Evolutionary conservation across 2,888 invertebrate species (phyloP), one percentile per base, ranked within the genome.

Genomic region (Drosophila borealis): DNA sequence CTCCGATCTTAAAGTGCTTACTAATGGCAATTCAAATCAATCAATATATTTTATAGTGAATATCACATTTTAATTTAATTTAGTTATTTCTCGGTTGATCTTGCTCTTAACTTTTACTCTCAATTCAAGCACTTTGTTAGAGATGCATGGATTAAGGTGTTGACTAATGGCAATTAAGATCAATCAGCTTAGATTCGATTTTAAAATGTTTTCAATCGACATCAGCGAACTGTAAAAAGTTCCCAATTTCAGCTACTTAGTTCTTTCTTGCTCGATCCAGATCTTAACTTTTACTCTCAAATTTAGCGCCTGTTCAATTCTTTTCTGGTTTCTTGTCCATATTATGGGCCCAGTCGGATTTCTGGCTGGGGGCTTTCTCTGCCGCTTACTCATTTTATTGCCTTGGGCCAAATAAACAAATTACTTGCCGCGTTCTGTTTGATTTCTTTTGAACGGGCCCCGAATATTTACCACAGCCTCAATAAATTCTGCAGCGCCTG

Each of bases 391-490:
- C 88, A 84, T 73, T 84, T 84, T 88, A 84, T 88, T 85, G 73
- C 88, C 74, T 48, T 66, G 76, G 71, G 83, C 74, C 80, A 84
- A 84, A 88, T 86, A 84, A 88, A 84, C 83, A 84, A 84, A 84
- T 84, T 86, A 88, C 83, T 86, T 81, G 79, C 68, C 71, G 79
- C 67, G 70, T 66, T 78, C 44, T 88, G 88, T 88, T 83, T 83
- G 86, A 83, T 83, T 83, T 83, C 83, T 75, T 88, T 88, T 85
- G 83, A 83, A 82, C 88, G 88, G 80, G 83, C 77, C 86, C 83
- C 83, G 83, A 83, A 85, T 83, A 83, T 83, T 83, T 83, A 83
- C 83, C 83, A 67, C 83, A 83, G 83, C 88, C 88, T 83, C 83
- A 83, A 83, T 83, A 83, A 83, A 83, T 83, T 83, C 72, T 85